A percentile compares a stretch with the other conserved stretches of the same genome.
Evolutionary conservation across 2,113 vertebrate species (phyloP).

Genomic region (Furnarius figulus): DNA sequence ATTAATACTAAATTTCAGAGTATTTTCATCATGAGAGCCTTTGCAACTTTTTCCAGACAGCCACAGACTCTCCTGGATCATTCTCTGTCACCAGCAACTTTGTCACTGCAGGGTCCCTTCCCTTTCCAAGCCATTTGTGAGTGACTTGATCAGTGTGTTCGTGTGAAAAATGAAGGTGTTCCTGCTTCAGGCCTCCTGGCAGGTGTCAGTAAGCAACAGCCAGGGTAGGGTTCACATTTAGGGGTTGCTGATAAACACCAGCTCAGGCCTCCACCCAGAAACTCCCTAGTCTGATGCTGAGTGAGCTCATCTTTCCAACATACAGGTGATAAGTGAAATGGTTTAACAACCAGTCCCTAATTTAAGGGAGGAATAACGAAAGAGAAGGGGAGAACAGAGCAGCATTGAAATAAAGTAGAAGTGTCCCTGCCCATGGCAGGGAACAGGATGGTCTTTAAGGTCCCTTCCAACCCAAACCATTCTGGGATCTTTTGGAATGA

Average conservation of each 20-base stretch:
- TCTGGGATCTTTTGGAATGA: background rate
- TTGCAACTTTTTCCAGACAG: background rate
- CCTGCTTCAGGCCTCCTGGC: background rate
- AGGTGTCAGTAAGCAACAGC: background rate
- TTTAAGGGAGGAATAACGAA: background rate
- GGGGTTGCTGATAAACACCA: constrained; percentile 9
- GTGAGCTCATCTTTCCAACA: background rate
- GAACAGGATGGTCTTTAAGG: background rate
- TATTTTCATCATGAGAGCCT: background rate
- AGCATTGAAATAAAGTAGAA: background rate
- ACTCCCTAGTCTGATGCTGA: background rate
- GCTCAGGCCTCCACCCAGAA: constrained; percentile 27
- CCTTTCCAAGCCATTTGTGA: background rate
- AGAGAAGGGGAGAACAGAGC: background rate
- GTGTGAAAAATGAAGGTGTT: background rate
- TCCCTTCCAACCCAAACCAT: background rate
- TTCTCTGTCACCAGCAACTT: background rate
- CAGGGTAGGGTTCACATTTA: background rate
- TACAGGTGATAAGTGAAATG: background rate
- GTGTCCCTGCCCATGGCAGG: background rate
- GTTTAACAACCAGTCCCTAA: background rate
- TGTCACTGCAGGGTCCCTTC: background rate
- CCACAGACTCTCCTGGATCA: background rate
- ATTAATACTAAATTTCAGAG: background rate
- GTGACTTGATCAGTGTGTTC: background rate